Evolutionary conservation across 2,113 vertebrate genomes (phyloP), one percentile per base, ranked within the genome.

Genomic region (Pungitius pungitius): DNA sequence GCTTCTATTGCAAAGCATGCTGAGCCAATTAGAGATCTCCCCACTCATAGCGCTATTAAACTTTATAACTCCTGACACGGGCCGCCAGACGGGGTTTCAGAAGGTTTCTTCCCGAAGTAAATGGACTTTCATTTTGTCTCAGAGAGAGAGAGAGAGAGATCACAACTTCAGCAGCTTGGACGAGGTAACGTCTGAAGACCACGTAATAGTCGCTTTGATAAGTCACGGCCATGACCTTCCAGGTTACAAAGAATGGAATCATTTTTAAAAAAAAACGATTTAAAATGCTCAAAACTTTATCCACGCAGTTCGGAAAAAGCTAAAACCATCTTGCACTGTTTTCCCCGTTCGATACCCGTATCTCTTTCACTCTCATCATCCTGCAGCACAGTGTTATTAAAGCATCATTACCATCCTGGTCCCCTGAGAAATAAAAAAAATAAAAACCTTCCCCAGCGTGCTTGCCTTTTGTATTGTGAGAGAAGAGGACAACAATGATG

Each of bases 141-240:
- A 7, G 30, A 22, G 39, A 69, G n/a, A 76, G 37, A 75, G 84
- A 83, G 66, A 82, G 80, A 43, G 66, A 67, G 75, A 68, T 73
- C 73, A 76, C 69, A 77, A 74, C 72, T 81, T 85, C 77, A 81
- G 81, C 88, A 89, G 66, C 71, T 67, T 60, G 26, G 20, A 27
- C 64, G 60, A 81, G 82, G 77, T 63, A 83, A 81, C 80, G 81
- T 83, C 18, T 47, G 59, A 85, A 89, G 80, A 51, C 80, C 51
- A 49, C 52, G 75, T 57, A 66, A 33, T 54, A 47, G 81, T 61
- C 66, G 55, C 30, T 69, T 58, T 73, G 24, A 65, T 43, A 73
- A 61, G 51, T 22, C 52, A 55, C 73, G 73, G 73, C 57, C 63
- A 71, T n/a, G n/a, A n/a, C n/a, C n/a, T n/a, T n/a, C 68, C 62